Base-by-base conservation (phyloP, 1,140 invertebrate genomes). In the Papilio machaon region DNA sequence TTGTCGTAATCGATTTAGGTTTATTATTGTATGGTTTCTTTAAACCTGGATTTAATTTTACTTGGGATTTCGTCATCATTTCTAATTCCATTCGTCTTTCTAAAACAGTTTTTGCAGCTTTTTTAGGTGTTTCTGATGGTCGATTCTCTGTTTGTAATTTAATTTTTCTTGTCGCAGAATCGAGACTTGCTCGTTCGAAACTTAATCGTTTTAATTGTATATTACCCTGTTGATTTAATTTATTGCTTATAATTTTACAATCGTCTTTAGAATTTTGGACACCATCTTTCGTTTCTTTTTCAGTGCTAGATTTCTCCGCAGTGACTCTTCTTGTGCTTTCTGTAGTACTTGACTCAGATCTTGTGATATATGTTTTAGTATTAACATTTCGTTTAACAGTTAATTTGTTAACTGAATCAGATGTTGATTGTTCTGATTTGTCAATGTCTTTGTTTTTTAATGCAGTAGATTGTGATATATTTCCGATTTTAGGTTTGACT, bases 61-160 rank as follows among this genome's bases (percentile, higher is more conserved):
- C 73, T 80, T 91, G 87, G 60, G 79, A 84, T 86, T 90, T 93
- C 3, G 94, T 85, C 88, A 95, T 88, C 82, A 89, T 84, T 85
- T 95, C 95, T 13, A 95, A 92, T 83, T 95, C 95, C 88, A 95
- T 92, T 82, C 92, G 87, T 47, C 94, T 91, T 85, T 95, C 94
- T 82, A 94, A 82, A 7, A 95, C 95, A 1, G 94, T 93, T 89
- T 95, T 95, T 1, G 91, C 86, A n/a, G 90, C 47, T 0, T 49
- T 88, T 73, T 87, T 90, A n/a, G 85, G 87, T 79, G 87, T 85
- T 79, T 90, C 89, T 60, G 82, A 74, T 3, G 83, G 81, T 30
- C 85, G 80, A 82, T 88, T 89, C 17, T 70, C 47, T 17, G 82
- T 90, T 87, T 90, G 84, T 47, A 84, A 43, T 88, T 90, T 92